A percentile compares a stretch with the other conserved stretches of the same genome.
Conservation (phyloP, 2,113 vertebrate species). For the Python bivittatus region DNA sequence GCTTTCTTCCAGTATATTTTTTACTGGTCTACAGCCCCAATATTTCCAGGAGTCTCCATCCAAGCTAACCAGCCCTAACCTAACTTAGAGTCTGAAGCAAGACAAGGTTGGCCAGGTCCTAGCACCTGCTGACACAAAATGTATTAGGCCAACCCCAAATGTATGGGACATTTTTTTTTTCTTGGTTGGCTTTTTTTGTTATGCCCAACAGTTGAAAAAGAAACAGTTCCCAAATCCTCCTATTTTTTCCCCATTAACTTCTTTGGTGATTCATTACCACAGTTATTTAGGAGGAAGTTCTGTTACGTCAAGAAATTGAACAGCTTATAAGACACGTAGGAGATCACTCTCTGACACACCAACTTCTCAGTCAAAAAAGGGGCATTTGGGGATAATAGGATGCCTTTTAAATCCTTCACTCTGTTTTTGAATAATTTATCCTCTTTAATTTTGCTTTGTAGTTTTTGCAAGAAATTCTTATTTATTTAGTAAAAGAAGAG, state of each 20-base stretch:
- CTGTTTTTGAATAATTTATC: not conserved
- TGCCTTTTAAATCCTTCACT: not conserved
- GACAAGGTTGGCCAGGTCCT: not conserved
- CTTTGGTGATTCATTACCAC: not conserved
- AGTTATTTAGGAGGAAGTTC: not conserved
- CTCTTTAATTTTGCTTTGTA: not conserved
- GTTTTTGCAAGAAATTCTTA: not conserved
- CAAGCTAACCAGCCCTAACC: not conserved
- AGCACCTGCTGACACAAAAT: not conserved
- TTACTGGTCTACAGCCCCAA: not conserved
- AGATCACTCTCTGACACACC: not conserved
- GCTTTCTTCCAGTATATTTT: not conserved
- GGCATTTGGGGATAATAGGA: not conserved
- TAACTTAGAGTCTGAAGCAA: not conserved
- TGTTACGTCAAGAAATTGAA: not conserved
- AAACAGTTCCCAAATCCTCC: not conserved
- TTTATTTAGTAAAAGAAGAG: not conserved
- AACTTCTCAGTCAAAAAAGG: not conserved
- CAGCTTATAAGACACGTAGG: not conserved
- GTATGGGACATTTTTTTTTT: not conserved
- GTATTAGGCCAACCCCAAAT: not conserved
- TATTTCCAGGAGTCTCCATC: not conserved
- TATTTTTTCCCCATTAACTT: too few relatives aligned
- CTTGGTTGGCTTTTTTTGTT: not conserved
- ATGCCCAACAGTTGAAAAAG: not conserved